A percentile compares a stretch with the other conserved stretches of the same genome.
Evolutionary conservation across 2,113 vertebrate species (phyloP).

Genomic region (Daubentonia madagascariensis): DNA sequence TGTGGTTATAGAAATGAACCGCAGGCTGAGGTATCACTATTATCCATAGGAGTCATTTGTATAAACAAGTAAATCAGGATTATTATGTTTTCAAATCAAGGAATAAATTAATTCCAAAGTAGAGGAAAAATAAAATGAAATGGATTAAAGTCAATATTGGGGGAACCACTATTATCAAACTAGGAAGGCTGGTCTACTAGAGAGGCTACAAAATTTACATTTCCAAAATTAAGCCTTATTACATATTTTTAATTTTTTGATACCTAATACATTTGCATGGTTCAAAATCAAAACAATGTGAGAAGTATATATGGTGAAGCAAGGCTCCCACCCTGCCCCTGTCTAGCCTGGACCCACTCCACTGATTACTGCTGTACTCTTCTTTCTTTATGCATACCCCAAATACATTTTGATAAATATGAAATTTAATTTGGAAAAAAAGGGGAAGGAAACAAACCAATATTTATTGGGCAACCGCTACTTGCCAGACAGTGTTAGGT

Average conservation of each 20-base stretch:
- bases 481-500: background rate
- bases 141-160: background rate
- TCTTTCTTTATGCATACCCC: background rate
- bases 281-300: conserved; percentile 3
- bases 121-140: background rate
- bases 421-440: background rate
- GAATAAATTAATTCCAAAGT: background rate
- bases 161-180: background rate
- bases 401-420: background rate
- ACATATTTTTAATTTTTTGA: conserved; percentile 2
- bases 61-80: background rate
- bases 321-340: background rate
- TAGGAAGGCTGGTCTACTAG: background rate
- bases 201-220: background rate
- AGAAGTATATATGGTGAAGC: background rate
- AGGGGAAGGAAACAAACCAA: background rate
- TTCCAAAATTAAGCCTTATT: background rate
- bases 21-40: background rate
- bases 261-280: background rate
- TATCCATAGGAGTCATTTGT: background rate
- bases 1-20: conserved; percentile 1
- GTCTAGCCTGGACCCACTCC: background rate
- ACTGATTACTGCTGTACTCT: background rate
- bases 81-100: conserved; percentile 1
- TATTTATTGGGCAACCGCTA: background rate